Evolutionary conservation across 1,140 invertebrate genomes (phyloP).

Genomic region (Schlechtendalia chinensis): DNA sequence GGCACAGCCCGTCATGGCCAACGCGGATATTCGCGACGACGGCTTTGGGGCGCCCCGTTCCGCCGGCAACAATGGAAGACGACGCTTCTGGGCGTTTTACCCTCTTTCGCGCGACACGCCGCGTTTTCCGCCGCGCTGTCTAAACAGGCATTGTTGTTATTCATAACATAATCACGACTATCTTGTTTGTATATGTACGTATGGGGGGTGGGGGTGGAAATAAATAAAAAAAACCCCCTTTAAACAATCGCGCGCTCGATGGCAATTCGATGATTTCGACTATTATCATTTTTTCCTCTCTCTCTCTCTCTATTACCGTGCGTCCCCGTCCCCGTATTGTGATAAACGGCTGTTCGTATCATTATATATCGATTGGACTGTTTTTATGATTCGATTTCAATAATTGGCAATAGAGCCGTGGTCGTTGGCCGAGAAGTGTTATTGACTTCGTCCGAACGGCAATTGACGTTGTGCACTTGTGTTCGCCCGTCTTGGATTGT

Average conservation of each 20-base stretch:
- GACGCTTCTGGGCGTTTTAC: conserved; percentile 30
- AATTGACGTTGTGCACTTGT: no score
- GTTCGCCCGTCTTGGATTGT: conserved; percentile 1
- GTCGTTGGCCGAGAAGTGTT: no score
- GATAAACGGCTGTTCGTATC: no score
- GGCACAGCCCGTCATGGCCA: no score
- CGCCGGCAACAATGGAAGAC: conserved; percentile 7
- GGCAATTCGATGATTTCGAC: neutral
- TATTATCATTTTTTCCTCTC: no score
- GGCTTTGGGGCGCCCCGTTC: no score
- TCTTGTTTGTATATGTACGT: neutral
- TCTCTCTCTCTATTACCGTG: neutral
- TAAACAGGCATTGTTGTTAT: conserved; percentile 35
- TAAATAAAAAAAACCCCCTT: neutral
- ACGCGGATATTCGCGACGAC: no score
- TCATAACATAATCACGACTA: conserved; percentile 23
- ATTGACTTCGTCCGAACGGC: no score
- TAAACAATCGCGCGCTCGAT: neutral
- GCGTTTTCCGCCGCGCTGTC: conserved; percentile 6
- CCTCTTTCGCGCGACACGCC: conserved; percentile 9
- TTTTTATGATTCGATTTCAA: no score
- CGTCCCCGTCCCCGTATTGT: no score
- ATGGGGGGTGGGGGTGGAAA: no score
- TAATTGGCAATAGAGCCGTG: no score
- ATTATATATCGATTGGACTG: neutral